Evolutionary conservation across 2,113 vertebrate species (phyloP), one percentile per base, ranked within the genome.

Genomic region (Rana temporaria): DNA sequence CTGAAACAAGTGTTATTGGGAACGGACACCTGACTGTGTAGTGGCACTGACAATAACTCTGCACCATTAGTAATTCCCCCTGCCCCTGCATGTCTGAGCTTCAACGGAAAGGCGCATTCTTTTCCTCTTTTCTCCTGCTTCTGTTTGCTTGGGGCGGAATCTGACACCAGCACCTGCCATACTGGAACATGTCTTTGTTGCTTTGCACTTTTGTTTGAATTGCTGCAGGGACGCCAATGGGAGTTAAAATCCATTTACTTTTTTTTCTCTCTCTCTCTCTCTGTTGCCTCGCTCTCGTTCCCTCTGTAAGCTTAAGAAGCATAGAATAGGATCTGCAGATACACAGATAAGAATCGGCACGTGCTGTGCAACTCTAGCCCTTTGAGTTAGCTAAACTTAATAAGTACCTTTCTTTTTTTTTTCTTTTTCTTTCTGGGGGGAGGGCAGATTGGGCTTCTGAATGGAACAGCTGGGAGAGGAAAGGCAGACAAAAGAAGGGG

Each of bases 171-270:
- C 94, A 94, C 94, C 93, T 93, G 94, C 95, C 89, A 81, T 90
- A 86, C 90, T 89, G 85, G 94, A 95, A 94, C 94, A 94, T 90
- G 92, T 94, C 96, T 98, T 96, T 96, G 96, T 96, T 74, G 18
- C 94, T 91, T 92, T 87, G 76, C 90, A 89, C 93, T 93, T 94
- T 94, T 95, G 93, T 97, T 92, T 94, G 91, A 88, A 88, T 92
- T 92, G 92, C 93, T 92, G 89, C 88, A 88, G 82, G 86, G 87
- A 91, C 90, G 89, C 94, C 92, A 87, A 87, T 93, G 87, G 89
- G 90, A 88, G 89, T 75, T 79, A 85, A 79, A 87, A 90, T 84
- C 90, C 72, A 86, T 92, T 92, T 91, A 88, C 76, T 89, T 89
- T 90, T 88, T 80, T 68, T 85, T 84, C 88, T 85, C 75, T 75